Base-by-base conservation (phyloP, 2,888 invertebrate genomes). In the Orthosia cruda region DNA sequence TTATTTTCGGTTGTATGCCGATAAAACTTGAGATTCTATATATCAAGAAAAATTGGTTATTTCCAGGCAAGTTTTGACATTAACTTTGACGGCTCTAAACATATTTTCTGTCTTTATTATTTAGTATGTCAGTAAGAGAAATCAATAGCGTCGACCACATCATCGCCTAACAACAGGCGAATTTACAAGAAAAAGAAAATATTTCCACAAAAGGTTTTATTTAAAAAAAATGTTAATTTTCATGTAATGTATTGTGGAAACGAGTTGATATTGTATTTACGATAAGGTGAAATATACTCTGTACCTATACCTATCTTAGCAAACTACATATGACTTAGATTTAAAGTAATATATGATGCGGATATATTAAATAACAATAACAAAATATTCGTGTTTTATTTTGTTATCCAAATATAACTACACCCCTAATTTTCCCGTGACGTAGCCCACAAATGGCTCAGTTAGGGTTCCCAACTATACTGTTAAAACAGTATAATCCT, bases 281-380 rank as follows among this genome's bases (percentile, higher is more conserved):
- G 23, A 20, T 87, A 91, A 89, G 89, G 88, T 77, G 83, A 70
- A 76, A 90, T 92, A 91, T 93, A 95, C 94, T 94, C 92, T 92
- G 94, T 95, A 95, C 95, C 95, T 95, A 95, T 92, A 94, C 94
- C 93, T 95, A 95, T 92, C 90, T 91, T 77, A 71, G 58, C 65
- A 66, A 80, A 80, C 86, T 91, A 92, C 92, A 93, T 93, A 93
- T 94, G 93, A 93, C 89, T 89, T 93, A 93, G 91, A 75, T 69
- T 74, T 94, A 94, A 93, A 87, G 91, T 91, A 91, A 92, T 93
- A 93, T 93, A 92, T 91, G 92, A 87, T 77, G 87, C 86, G 83
- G 71, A 87, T 86, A 85, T 85, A 86, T 93, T 92, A 94, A 93
- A 92, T 92, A 92, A 91, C 88, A 92, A 92, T 88, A 92, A 87